Percentiles rank a stretch among this genome's conserved stretches.
These are phyloP conservation scores for Tapera naevia DNA, from an alignment of 2,797 vertebrate species.

Conservation along the genomic window DNA sequence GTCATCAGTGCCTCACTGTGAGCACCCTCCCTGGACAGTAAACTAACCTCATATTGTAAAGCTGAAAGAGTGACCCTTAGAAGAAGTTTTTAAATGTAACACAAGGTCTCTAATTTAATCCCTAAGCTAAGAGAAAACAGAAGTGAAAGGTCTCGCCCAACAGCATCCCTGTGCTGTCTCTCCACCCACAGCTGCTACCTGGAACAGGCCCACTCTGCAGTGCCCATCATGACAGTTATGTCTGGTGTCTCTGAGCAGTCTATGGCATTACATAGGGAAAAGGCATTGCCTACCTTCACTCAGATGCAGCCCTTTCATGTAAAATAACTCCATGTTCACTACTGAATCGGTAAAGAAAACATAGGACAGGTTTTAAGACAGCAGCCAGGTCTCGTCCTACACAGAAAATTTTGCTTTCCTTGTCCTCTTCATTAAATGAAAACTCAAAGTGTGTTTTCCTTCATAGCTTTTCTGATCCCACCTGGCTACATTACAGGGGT, in stretches of 20 bases:
- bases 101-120: neutral
- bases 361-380: neutral
- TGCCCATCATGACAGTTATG: rapidly evolving
- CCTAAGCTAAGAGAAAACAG: neutral
- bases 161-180: rapidly evolving
- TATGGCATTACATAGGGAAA: neutral
- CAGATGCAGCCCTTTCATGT: neutral
- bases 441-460: neutral
- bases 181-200: neutral
- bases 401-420: neutral
- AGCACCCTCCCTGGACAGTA: neutral
- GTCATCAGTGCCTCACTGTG: neutral
- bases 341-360: neutral
- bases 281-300: neutral
- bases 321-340: neutral
- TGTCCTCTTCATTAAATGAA: neutral
- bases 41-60: neutral
- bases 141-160: neutral
- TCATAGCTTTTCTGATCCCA: neutral
- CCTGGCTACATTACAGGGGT: no score
- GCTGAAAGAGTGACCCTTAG: neutral
- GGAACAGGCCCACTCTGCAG: neutral
- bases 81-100: neutral
- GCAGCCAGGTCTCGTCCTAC: neutral
- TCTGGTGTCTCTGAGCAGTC: neutral